A percentile compares a stretch with the other conserved stretches of the same genome.
These are phyloP conservation scores for Otocyon megalotis DNA, from an alignment of 2,113 vertebrate genomes.

Conservation along the genomic window DNA sequence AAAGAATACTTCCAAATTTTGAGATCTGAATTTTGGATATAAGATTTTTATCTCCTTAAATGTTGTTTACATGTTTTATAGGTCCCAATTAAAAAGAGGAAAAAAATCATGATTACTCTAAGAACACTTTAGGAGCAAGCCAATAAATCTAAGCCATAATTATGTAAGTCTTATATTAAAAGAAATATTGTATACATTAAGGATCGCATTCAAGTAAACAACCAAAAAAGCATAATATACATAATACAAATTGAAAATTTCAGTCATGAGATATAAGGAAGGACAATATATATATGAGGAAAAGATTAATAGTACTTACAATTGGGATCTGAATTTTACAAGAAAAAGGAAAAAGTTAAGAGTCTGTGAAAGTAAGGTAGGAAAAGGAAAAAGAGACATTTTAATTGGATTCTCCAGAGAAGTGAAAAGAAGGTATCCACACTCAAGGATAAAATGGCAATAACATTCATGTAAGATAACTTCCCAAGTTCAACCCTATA, in stretches of 20 bases:
- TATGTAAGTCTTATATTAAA: background rate
- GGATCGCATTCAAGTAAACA: background rate
- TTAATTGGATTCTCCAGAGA: background rate
- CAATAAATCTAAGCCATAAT: constrained; percentile 46
- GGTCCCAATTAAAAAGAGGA: background rate
- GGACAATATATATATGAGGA: background rate
- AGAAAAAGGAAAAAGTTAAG: constrained; percentile 61
- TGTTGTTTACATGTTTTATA: background rate
- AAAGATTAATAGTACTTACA: constrained; percentile 35
- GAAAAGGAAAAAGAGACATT: background rate
- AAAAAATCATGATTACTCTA: background rate
- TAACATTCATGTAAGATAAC: background rate
- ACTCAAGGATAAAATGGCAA: constrained; percentile 3
- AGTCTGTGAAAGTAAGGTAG: constrained; percentile 19
- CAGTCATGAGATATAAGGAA: background rate
- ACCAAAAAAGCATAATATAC: constrained; percentile 7
- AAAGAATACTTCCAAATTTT: constrained; percentile 17
- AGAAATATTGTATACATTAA: constrained; percentile 31
- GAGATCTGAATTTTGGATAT: background rate
- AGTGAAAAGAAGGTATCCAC: background rate
- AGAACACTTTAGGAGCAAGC: constrained; percentile 22
- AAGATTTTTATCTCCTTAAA: constrained; percentile 26
- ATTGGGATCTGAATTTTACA: constrained; percentile 30
- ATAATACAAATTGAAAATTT: constrained; percentile 14
- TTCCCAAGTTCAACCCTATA: constrained; percentile 5